Conservation (phyloP, 2,888 invertebrate genomes). For the Dryococelus australis region DNA sequence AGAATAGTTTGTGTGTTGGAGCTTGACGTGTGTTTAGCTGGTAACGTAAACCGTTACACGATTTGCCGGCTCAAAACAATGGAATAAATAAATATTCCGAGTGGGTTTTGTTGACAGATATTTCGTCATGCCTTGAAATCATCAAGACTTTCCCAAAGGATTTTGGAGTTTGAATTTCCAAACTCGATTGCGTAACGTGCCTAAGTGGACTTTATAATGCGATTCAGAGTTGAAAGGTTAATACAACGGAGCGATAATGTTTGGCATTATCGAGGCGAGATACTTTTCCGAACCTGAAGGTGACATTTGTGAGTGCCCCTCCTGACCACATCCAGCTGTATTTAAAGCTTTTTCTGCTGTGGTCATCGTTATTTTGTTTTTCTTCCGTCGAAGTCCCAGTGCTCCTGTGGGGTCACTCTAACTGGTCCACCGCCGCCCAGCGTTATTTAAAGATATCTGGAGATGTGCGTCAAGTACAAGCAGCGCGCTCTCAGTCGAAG, state of each 20-base stretch:
- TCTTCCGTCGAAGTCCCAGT: neutral
- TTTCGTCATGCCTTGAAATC: neutral
- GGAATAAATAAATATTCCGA: neutral
- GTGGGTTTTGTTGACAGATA: neutral
- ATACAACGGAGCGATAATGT: neutral
- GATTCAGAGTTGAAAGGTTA: neutral
- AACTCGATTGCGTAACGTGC: conserved; percentile 16
- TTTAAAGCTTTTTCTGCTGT: neutral
- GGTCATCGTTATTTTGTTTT: neutral
- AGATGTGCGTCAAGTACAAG: neutral
- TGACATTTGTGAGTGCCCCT: neutral
- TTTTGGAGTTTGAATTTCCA: neutral
- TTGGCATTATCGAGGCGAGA: conserved; percentile 1
- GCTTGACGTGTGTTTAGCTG: too few species aligned
- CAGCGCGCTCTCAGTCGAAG: neutral
- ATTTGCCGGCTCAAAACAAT: neutral
- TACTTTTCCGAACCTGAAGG: neutral
- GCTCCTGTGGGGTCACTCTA: neutral
- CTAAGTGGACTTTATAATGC: neutral
- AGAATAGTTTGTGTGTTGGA: too few species aligned
- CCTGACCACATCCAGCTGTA: neutral
- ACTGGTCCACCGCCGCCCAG: neutral
- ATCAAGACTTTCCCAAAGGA: too few species aligned
- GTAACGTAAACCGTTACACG: too few species aligned
- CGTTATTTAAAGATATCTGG: neutral